Evolutionary conservation across 2,888 invertebrate genomes (phyloP).

Genomic region (Metacarcinus magister): DNA sequence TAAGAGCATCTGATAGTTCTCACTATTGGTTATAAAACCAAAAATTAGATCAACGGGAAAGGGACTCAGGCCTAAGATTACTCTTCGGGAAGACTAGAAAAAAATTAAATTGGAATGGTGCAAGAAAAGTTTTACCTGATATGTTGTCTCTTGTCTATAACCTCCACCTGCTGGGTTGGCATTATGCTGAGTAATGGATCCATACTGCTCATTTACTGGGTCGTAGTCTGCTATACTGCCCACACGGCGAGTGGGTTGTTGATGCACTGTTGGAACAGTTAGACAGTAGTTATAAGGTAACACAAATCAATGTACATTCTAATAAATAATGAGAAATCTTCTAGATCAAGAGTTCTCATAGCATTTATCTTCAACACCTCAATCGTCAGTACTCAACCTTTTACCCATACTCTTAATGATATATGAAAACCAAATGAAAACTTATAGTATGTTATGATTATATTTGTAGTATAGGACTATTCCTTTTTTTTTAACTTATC

Average conservation of each 20-base stretch:
- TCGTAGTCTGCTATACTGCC: constrained; percentile 98
- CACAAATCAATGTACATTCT: neutral
- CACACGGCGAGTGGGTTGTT: constrained; percentile 88
- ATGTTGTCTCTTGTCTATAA: constrained; percentile 76
- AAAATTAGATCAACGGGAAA: neutral
- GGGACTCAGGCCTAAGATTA: neutral
- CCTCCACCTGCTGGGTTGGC: constrained; percentile 69
- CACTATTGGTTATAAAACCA: neutral
- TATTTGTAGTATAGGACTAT: too few relatives aligned
- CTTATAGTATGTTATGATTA: neutral
- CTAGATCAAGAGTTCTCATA: neutral
- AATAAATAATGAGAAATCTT: neutral
- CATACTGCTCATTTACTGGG: constrained; percentile 95
- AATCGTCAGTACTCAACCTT: neutral
- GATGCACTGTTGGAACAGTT: constrained; percentile 85
- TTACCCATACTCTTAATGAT: neutral
- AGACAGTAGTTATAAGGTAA: neutral
- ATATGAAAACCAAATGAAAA: neutral
- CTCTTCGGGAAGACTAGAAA: neutral
- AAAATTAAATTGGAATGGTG: neutral
- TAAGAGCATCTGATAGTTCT: neutral
- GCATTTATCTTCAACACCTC: neutral
- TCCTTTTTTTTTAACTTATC: too few relatives aligned
- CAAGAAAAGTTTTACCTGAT: constrained; percentile 63
- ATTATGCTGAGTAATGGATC: constrained; percentile 87